These are phyloP conservation scores for Acleris emargana DNA, from an alignment of 2,888 invertebrate species.

Conservation along the genomic window DNA sequence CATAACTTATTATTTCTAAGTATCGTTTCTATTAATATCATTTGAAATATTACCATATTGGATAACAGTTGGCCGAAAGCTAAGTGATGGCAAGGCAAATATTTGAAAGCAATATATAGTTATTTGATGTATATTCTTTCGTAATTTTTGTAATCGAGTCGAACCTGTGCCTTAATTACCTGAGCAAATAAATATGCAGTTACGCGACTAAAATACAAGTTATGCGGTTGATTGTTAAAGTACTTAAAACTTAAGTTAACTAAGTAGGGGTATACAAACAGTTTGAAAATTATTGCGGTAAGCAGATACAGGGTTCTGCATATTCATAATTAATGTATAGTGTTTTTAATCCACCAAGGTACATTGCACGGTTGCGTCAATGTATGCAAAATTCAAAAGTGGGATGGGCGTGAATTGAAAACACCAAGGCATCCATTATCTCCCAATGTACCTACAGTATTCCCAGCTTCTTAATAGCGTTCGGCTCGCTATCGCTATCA, in stretches of 20 bases:
- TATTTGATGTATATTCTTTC: conserved; percentile 12
- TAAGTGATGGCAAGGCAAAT: conserved; percentile 7
- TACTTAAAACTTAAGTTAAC: neutral
- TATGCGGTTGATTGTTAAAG: conserved; percentile 18
- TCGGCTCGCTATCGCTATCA: too few relatives aligned
- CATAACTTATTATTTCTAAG: neutral
- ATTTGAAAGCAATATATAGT: conserved; percentile 16
- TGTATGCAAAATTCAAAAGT: too few relatives aligned
- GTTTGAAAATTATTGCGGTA: neutral
- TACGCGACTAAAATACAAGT: conserved; percentile 11
- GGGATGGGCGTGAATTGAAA: too few relatives aligned
- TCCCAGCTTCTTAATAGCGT: too few relatives aligned
- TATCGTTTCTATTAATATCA: neutral
- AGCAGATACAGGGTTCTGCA: neutral
- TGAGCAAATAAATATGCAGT: conserved; percentile 5
- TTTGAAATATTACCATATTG: conserved; percentile 21
- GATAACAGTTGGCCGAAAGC: neutral
- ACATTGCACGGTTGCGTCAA: too few relatives aligned
- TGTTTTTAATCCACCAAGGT: too few relatives aligned
- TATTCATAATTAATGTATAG: too few relatives aligned
- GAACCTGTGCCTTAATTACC: conserved; percentile 21
- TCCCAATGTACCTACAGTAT: too few relatives aligned
- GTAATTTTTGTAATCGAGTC: conserved; percentile 10
- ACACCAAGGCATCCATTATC: too few relatives aligned
- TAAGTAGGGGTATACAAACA: too few relatives aligned